Evolutionary conservation across 37 sponge, comb jelly and placozoan species (phyloP).

Genomic region (Beroe forskalii): DNA sequence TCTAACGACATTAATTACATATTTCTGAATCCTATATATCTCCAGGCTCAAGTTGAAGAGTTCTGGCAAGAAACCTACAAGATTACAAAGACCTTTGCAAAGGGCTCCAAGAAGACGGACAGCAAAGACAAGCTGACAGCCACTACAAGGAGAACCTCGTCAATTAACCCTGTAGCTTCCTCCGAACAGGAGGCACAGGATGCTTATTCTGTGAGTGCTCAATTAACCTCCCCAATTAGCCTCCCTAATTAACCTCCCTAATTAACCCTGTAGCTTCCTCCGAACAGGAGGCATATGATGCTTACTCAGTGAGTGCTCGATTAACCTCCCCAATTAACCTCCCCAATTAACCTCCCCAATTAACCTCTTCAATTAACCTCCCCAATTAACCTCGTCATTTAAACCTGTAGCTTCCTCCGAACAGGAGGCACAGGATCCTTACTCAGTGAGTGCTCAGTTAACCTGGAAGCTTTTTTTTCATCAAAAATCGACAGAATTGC

Average conservation of each 20-base stretch:
- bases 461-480: too few relatives aligned
- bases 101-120: slow-evolving; percentile 68
- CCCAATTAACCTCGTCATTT: background rate
- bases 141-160: slow-evolving; percentile 27
- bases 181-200: slow-evolving; percentile 4
- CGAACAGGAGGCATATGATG: slow-evolving; percentile 9
- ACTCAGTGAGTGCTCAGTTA: too few relatives aligned
- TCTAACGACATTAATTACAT: too few relatives aligned
- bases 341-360: too few relatives aligned
- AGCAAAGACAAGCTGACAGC: slow-evolving; percentile 57
- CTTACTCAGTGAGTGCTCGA: slow-evolving; percentile 58
- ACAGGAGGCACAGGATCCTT: too few relatives aligned
- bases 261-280: background rate
- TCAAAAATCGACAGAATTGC: too few relatives aligned
- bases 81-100: slow-evolving; percentile 80
- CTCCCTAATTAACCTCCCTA: background rate
- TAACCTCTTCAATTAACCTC: too few relatives aligned
- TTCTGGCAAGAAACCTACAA: slow-evolving; percentile 90
- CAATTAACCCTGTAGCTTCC: background rate
- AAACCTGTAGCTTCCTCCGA: too few relatives aligned
- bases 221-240: background rate
- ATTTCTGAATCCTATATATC: background rate
- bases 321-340: background rate
- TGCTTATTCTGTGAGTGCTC: slow-evolving; percentile 38
- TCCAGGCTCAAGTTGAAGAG: slow-evolving; percentile 72